Conservation (phyloP, 2,113 vertebrate species). For the Euleptes europaea region DNA sequence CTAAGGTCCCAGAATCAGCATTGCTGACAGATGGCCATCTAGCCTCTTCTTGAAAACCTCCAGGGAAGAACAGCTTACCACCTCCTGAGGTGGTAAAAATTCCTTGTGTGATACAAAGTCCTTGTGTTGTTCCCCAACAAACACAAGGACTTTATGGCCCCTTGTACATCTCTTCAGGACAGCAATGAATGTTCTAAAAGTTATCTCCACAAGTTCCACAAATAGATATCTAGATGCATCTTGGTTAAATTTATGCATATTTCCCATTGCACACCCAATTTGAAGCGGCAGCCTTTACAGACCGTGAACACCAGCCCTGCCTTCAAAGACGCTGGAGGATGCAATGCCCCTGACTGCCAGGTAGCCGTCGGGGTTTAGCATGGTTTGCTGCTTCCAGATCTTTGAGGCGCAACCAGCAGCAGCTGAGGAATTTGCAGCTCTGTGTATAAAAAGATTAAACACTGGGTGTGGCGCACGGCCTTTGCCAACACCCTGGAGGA, state of each 20-base stretch:
- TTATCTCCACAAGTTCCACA: not conserved
- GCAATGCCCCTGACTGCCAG: not conserved
- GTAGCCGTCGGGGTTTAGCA: conserved; percentile 30
- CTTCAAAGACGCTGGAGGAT: not conserved
- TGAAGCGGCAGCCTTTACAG: not conserved
- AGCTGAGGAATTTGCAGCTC: conserved; percentile 61
- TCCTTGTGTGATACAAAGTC: too few species aligned
- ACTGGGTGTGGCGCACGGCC: conserved; percentile 61
- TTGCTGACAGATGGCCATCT: too few species aligned
- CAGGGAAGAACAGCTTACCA: too few species aligned
- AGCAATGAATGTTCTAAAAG: not conserved
- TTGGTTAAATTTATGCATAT: not conserved
- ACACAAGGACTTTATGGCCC: too few species aligned
- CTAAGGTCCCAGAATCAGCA: too few species aligned
- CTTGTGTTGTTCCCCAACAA: too few species aligned
- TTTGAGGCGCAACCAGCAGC: conserved; percentile 44
- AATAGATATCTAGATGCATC: not conserved
- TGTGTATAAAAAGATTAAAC: conserved; percentile 64
- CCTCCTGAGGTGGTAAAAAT: too few species aligned
- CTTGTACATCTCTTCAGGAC: too few species aligned
- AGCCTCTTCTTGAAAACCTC: too few species aligned
- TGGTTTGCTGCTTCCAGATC: not conserved
- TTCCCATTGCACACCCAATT: not conserved
- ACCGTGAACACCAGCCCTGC: not conserved
- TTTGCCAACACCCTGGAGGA: conserved; percentile 58